Conservation (phyloP, 2,113 vertebrate species). For the Axis porcinus region DNA sequence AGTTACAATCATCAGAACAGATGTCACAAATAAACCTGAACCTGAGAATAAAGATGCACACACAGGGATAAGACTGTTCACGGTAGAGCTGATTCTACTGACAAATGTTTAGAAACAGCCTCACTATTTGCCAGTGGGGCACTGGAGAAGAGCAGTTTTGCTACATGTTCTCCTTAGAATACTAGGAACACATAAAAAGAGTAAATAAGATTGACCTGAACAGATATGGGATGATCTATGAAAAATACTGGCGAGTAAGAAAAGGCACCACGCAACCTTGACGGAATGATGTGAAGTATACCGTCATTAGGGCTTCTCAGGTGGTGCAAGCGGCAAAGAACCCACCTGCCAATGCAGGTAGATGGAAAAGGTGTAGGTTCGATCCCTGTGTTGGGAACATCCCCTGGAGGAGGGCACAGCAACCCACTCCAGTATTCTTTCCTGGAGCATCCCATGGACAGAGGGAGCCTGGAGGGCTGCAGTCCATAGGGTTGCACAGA, state of each 20-base stretch:
- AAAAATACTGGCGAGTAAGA: neutral
- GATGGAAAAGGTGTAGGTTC: neutral
- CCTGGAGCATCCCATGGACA: neutral
- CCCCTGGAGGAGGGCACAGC: neutral
- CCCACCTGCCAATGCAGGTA: neutral
- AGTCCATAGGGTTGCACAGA: neutral
- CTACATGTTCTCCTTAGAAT: neutral
- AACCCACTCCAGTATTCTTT: neutral
- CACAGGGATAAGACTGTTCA: neutral
- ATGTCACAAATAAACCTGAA: neutral
- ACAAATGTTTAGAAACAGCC: neutral
- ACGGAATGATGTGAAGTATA: fast-evolving
- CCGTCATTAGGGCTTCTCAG: neutral
- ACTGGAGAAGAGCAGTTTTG: neutral
- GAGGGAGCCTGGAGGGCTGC: neutral
- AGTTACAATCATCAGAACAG: neutral
- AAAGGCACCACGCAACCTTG: neutral
- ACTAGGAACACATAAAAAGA: neutral
- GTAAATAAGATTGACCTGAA: fast-evolving
- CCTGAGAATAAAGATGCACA: neutral
- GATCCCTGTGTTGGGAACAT: neutral
- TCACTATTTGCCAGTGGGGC: fast-evolving
- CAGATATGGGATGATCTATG: fast-evolving
- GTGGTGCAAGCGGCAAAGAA: neutral
- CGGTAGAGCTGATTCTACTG: fast-evolving